These are phyloP conservation scores for Craniophora ligustri DNA, from an alignment of 2,888 invertebrate genomes.

Conservation along the genomic window DNA sequence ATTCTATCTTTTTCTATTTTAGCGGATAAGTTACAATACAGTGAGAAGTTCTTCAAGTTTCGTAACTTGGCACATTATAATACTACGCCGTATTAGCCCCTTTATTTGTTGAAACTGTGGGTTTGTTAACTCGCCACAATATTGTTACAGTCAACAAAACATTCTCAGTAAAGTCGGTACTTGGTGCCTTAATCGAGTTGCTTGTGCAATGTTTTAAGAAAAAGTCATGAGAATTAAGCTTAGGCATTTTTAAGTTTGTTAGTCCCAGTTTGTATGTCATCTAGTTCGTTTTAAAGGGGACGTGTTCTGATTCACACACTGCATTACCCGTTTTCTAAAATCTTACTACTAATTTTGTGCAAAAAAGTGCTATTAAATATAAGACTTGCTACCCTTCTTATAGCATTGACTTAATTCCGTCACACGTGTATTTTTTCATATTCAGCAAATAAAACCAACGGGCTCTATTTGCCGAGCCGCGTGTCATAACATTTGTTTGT, in stretches of 20 bases:
- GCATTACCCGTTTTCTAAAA: neutral
- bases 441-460: neutral
- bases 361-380: too few relatives aligned
- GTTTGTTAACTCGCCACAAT: slow-evolving; percentile 63
- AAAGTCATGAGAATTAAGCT: slow-evolving; percentile 37
- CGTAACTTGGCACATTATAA: slow-evolving; percentile 49
- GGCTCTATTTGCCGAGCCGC: slow-evolving; percentile 72
- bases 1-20: neutral
- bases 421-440: slow-evolving; percentile 17
- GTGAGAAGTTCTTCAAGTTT: slow-evolving; percentile 33
- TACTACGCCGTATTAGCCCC: slow-evolving; percentile 51
- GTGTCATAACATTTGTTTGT: slow-evolving; percentile 85
- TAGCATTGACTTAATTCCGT: slow-evolving; percentile 12
- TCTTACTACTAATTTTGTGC: neutral
- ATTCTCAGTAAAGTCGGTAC: slow-evolving; percentile 53
- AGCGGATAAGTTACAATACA: slow-evolving; percentile 4
- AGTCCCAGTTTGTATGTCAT: slow-evolving; percentile 21
- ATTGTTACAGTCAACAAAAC: slow-evolving; percentile 68
- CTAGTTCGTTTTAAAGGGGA: slow-evolving; percentile 28
- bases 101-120: slow-evolving; percentile 66
- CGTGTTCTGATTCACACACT: slow-evolving; percentile 34
- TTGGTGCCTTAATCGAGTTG: slow-evolving; percentile 59
- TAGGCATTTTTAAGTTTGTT: slow-evolving; percentile 34
- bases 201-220: slow-evolving; percentile 57
- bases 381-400: too few relatives aligned